These are phyloP conservation scores for Chinchilla lanigera DNA, from an alignment of 2,113 vertebrate genomes.

Conservation along the genomic window DNA sequence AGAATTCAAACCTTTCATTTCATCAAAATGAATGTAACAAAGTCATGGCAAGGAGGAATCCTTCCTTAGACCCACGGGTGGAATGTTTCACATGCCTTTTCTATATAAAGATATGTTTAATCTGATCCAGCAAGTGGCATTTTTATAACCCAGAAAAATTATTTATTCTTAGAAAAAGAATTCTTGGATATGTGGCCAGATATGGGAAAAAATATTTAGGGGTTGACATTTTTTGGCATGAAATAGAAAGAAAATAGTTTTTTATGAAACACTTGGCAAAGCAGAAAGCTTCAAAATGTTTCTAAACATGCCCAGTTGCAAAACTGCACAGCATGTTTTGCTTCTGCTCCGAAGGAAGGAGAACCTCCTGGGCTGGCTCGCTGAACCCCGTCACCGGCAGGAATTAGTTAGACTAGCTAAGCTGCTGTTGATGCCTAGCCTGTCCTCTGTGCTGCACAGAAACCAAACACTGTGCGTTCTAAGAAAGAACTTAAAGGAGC, in stretches of 20 bases:
- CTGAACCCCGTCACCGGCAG: background rate
- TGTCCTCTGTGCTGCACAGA: conserved; percentile 20
- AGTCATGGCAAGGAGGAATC: conserved; percentile 67
- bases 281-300: conserved; percentile 82
- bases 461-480: conserved; percentile 44
- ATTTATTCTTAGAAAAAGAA: conserved; percentile 85
- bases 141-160: conserved; percentile 83
- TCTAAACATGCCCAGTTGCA: conserved; percentile 70
- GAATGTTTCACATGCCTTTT: conserved; percentile 81
- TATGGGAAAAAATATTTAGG: conserved; percentile 84
- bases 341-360: conserved; percentile 42
- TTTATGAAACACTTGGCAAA: conserved; percentile 78
- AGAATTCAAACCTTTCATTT: conserved; percentile 33
- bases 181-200: conserved; percentile 81
- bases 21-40: conserved; percentile 67
- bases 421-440: conserved; percentile 45
- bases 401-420: conserved; percentile 67
- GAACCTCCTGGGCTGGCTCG: background rate
- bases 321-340: conserved; percentile 64
- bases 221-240: conserved; percentile 82
- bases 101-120: conserved; percentile 86
- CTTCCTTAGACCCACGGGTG: conserved; percentile 32
- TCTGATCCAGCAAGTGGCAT: conserved; percentile 77
- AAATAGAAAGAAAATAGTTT: conserved; percentile 76
- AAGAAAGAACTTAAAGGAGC: conserved; percentile 49